phyloP scores from a whole-genome alignment of 2,888 invertebrate species.

The Philereme vetulata region DNA sequence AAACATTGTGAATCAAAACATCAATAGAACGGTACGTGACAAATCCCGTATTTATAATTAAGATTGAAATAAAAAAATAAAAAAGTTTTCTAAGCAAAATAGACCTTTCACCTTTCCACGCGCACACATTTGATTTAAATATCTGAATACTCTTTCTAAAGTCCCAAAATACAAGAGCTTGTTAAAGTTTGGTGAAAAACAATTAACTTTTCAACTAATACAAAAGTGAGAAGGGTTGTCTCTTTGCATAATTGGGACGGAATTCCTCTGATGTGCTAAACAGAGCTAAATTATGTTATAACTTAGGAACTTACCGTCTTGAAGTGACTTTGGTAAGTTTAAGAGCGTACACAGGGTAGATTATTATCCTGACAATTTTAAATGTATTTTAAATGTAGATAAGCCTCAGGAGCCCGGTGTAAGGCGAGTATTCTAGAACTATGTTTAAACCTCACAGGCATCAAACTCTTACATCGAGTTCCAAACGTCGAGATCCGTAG shows the following conservation, averaged over 20 bases:
- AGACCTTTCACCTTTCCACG: neutral
- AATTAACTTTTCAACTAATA: constrained; percentile 56
- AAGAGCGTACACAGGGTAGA: neutral
- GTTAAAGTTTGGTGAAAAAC: constrained; percentile 41
- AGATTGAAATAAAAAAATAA: too few relatives aligned
- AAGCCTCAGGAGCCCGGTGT: too few relatives aligned
- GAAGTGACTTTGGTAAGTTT: constrained; percentile 16
- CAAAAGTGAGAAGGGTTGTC: constrained; percentile 60
- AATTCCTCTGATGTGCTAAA: constrained; percentile 33
- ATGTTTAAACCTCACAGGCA: too few relatives aligned
- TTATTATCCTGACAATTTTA: neutral
- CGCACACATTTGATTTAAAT: constrained; percentile 15
- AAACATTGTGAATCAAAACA: too few relatives aligned
- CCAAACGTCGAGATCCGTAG: too few relatives aligned
- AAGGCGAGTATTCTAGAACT: too few relatives aligned
- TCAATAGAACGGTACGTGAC: too few relatives aligned
- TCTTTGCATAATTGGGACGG: constrained; percentile 71
- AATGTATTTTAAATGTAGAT: neutral
- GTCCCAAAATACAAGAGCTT: constrained; percentile 28
- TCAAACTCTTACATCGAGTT: too few relatives aligned
- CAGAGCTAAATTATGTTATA: constrained; percentile 39
- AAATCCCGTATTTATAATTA: too few relatives aligned
- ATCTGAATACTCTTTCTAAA: constrained; percentile 16
- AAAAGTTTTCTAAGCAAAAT: too few relatives aligned
- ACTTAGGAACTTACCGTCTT: constrained; percentile 25